phyloP scores from a whole-genome alignment of 1,140 invertebrate species.

The Pteromalus puparum region DNA sequence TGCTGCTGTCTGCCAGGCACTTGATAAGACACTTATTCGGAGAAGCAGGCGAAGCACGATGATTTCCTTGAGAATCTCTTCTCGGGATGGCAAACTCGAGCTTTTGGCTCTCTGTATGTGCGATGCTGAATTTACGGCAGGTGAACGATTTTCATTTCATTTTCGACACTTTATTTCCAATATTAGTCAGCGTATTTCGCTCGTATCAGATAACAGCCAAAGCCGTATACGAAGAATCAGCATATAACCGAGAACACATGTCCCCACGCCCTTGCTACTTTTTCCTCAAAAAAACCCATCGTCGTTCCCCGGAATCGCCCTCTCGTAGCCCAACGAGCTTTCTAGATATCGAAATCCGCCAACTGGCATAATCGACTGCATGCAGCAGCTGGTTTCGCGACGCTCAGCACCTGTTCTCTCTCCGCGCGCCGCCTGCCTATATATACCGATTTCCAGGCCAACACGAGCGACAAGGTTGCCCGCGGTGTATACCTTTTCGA shows the following conservation, averaged over 20 bases:
- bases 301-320: no score
- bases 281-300: no score
- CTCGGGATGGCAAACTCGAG: no score
- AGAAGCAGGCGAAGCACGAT: background rate
- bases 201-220: no score
- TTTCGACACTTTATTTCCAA: no score
- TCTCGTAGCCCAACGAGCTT: background rate
- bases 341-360: constrained; percentile 22
- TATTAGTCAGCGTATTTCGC: no score
- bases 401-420: constrained; percentile 60
- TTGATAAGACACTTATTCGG: constrained; percentile 46
- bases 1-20: constrained; percentile 41
- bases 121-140: no score
- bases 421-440: background rate
- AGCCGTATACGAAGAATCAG: no score
- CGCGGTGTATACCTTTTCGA: constrained; percentile 16
- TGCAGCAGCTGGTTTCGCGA: constrained; percentile 55
- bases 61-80: constrained; percentile 13
- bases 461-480: background rate
- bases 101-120: no score
- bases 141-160: no score
- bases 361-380: background rate
- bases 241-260: no score
- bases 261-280: no score
- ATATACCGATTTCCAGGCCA: constrained; percentile 23